phyloP scores from a whole-genome alignment of 2,888 invertebrate species.

The Dolichomitus sp. region DNA sequence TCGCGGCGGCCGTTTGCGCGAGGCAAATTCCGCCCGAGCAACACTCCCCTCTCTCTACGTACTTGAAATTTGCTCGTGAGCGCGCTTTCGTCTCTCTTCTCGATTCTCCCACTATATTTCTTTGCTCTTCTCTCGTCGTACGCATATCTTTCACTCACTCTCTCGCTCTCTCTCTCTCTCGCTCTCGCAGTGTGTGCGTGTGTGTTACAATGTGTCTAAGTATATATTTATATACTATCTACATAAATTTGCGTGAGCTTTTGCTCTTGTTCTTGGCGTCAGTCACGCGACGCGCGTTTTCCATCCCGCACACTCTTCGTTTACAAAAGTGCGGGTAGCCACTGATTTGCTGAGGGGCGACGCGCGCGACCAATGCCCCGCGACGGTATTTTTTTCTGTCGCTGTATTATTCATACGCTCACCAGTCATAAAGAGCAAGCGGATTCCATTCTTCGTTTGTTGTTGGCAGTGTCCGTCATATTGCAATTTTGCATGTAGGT shows the following conservation, averaged over 20 bases:
- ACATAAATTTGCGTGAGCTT: constrained; percentile 37
- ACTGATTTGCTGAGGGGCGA: constrained; percentile 17
- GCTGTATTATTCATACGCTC: not conserved
- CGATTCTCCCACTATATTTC: constrained; percentile 26
- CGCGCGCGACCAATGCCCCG: constrained; percentile 13
- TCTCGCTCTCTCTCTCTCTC: constrained; percentile 44
- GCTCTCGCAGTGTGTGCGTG: constrained; percentile 44
- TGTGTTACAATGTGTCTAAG: constrained; percentile 48
- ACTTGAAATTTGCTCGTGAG: constrained; percentile 63
- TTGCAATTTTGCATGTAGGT: constrained; percentile 16
- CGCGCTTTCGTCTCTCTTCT: constrained; percentile 64
- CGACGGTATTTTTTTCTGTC: constrained; percentile 23
- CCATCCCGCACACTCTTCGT: constrained; percentile 23
- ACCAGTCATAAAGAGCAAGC: not conserved
- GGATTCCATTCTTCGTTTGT: constrained; percentile 13
- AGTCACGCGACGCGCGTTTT: constrained; percentile 18
- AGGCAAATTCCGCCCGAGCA: constrained; percentile 81
- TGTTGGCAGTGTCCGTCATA: constrained; percentile 48
- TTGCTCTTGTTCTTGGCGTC: constrained; percentile 42
- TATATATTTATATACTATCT: constrained; percentile 54
- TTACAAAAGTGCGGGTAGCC: not conserved
- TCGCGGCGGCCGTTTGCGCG: constrained; percentile 78
- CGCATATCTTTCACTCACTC: constrained; percentile 44
- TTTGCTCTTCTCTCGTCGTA: constrained; percentile 48
- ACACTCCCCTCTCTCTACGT: constrained; percentile 71